phyloP scores from a whole-genome alignment of 2,888 invertebrate genomes.

The Odontocerum albicorne region DNA sequence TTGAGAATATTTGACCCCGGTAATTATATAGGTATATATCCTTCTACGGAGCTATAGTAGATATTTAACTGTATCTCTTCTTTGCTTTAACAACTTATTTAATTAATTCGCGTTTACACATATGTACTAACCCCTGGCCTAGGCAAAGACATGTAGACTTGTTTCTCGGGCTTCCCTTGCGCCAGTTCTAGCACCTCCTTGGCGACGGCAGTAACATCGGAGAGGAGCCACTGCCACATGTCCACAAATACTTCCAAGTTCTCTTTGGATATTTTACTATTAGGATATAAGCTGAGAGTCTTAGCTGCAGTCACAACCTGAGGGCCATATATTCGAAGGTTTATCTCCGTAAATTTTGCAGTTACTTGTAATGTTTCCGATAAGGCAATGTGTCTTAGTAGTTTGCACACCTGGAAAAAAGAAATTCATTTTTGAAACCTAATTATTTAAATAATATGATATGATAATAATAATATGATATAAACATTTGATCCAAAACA shows the following conservation, averaged over 20 bases:
- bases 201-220: slow-evolving; percentile 87
- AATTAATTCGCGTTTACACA: background rate
- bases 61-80: too few species aligned
- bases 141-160: slow-evolving; percentile 91
- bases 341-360: slow-evolving; percentile 94
- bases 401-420: slow-evolving; percentile 81
- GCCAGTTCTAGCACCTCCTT: slow-evolving; percentile 85
- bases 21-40: too few species aligned
- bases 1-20: too few species aligned
- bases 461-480: too few species aligned
- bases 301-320: slow-evolving; percentile 93
- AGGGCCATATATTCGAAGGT: slow-evolving; percentile 92
- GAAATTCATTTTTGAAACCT: too few species aligned
- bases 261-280: slow-evolving; percentile 94
- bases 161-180: slow-evolving; percentile 67
- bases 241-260: slow-evolving; percentile 94
- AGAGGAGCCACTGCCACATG: slow-evolving; percentile 93
- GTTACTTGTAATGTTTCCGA: slow-evolving; percentile 94
- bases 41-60: too few species aligned
- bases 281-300: slow-evolving; percentile 87
- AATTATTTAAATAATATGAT: too few species aligned
- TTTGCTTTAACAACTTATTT: background rate
- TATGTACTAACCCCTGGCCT: slow-evolving; percentile 80
- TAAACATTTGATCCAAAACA: too few species aligned
- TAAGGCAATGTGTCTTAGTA: slow-evolving; percentile 92